Percentiles rank a stretch among this genome's conserved stretches.
Conservation (phyloP, 2,888 invertebrate species). For the Heliconius hortense region DNA sequence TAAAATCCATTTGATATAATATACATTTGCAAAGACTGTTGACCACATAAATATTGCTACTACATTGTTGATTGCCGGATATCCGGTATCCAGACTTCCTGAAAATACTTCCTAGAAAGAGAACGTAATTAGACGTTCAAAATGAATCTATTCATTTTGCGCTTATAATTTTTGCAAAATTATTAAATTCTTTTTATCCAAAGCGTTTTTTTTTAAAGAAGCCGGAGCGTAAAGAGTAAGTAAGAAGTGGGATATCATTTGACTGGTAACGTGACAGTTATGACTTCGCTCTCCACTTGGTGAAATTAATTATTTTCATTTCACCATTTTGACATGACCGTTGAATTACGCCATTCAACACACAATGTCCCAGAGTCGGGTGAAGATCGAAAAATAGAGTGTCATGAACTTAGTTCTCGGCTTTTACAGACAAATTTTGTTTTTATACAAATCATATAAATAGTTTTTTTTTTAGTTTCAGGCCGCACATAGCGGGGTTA, state of each 20-base stretch:
- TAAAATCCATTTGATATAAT: conserved; percentile 30
- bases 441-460: too few relatives aligned
- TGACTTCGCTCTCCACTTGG: too few relatives aligned
- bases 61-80: conserved; percentile 31
- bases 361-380: too few relatives aligned
- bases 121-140: background rate
- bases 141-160: background rate
- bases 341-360: too few relatives aligned
- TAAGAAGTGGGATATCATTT: too few relatives aligned
- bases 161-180: background rate
- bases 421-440: too few relatives aligned
- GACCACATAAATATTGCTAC: conserved; percentile 18
- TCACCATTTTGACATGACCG: background rate
- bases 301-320: background rate
- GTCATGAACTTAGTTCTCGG: too few relatives aligned
- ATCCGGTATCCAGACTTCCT: conserved; percentile 30
- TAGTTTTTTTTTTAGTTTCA: too few relatives aligned
- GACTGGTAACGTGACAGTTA: background rate
- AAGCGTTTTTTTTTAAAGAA: background rate
- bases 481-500: too few relatives aligned
- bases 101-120: conserved; percentile 27
- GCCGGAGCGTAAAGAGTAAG: too few relatives aligned
- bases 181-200: background rate
- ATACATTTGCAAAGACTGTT: conserved; percentile 7
- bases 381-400: too few relatives aligned